phyloP scores from a whole-genome alignment of 2,888 invertebrate species.

The Rotaria macrura region DNA sequence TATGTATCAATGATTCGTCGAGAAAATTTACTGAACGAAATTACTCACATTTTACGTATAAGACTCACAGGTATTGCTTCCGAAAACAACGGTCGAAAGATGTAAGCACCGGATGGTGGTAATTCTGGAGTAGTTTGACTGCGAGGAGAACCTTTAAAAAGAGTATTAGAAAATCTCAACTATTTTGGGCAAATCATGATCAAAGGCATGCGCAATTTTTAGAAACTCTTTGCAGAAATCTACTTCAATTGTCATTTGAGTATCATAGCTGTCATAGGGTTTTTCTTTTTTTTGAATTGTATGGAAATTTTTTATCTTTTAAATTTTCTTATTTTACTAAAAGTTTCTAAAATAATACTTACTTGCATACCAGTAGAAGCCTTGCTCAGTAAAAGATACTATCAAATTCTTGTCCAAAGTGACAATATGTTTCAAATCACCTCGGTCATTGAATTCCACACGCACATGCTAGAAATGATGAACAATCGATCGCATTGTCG shows the following conservation, averaged over 20 bases:
- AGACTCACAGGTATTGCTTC: neutral
- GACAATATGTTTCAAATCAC: neutral
- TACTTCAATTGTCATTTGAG: too few relatives aligned
- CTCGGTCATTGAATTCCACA: neutral
- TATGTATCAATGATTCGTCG: neutral
- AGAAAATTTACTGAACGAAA: neutral
- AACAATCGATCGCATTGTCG: neutral
- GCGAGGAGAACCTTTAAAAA: conserved; percentile 51
- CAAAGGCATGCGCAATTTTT: too few relatives aligned
- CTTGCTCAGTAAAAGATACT: neutral
- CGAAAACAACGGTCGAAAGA: conserved; percentile 52
- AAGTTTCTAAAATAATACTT: too few relatives aligned
- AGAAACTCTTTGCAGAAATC: too few relatives aligned
- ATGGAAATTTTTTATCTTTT: too few relatives aligned
- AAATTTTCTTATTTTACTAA: too few relatives aligned
- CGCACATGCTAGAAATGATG: neutral
- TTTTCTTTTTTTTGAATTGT: too few relatives aligned
- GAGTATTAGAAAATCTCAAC: too few relatives aligned
- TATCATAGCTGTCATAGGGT: too few relatives aligned
- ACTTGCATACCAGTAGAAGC: neutral
- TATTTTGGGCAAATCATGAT: too few relatives aligned
- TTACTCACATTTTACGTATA: neutral
- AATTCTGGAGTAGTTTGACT: conserved; percentile 57
- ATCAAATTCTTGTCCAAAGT: neutral
- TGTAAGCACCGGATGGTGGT: conserved; percentile 82